Evolutionary conservation across 2,797 vertebrate species (phyloP).

Genomic region (Phoxinus dragarum): DNA sequence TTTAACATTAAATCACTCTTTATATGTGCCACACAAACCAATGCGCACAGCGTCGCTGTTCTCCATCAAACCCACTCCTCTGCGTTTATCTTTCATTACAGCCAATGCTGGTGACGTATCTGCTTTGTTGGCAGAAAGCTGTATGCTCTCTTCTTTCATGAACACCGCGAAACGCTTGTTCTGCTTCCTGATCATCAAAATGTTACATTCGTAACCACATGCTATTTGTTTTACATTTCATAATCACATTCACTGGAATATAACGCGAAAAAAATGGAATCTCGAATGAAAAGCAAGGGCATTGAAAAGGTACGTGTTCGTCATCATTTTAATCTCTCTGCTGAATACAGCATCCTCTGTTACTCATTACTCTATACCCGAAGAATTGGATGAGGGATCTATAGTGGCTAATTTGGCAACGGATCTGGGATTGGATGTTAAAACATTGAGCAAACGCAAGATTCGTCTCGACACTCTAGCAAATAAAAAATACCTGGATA

Average conservation of each 20-base stretch:
- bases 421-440: conserved; percentile 51
- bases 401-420: conserved; percentile 58
- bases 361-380: conserved; percentile 60
- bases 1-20: neutral
- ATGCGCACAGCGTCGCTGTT: conserved; percentile 55
- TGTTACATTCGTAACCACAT: neutral
- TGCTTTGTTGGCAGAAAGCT: conserved; percentile 16
- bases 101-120: neutral
- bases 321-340: conserved; percentile 16
- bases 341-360: conserved; percentile 19
- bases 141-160: neutral
- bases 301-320: conserved; percentile 41
- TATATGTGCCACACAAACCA: neutral
- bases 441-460: conserved; percentile 47
- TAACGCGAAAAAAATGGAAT: conserved; percentile 22
- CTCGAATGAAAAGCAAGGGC: neutral
- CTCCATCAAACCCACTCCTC: neutral
- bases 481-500: conserved; percentile 65
- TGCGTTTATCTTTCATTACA: conserved; percentile 2
- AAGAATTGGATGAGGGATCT: conserved; percentile 57
- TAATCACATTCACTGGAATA: neutral
- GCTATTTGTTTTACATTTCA: neutral
- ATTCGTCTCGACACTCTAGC: conserved; percentile 54
- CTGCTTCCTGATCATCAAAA: neutral
- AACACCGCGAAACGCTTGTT: neutral